These are phyloP conservation scores for human (Homo sapiens) DNA, from an alignment of 2,113 vertebrate species.

Conservation along the genomic window GRCh38 chr2:225221501-225222000, in stretches of 20 bases:
- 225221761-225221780: background rate
- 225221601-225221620: no score
- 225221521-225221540: no score
- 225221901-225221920: background rate
- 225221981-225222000: background rate
- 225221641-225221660: constrained; percentile 12
- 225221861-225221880: background rate
- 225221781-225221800: background rate
- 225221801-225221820: background rate
- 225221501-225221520: no score
- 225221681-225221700: background rate
- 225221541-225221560: no score
- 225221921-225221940: accelerated
- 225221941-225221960: background rate
- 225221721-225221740: background rate
- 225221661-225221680: background rate
- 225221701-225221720: background rate
- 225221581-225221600: no score
- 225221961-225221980: background rate
- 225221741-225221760: background rate
- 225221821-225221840: background rate
- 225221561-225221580: no score
- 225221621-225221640: background rate
- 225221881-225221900: background rate
- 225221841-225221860: background rate